phyloP scores from a whole-genome alignment of 2,797 vertebrate genomes.

The Avahi laniger region DNA sequence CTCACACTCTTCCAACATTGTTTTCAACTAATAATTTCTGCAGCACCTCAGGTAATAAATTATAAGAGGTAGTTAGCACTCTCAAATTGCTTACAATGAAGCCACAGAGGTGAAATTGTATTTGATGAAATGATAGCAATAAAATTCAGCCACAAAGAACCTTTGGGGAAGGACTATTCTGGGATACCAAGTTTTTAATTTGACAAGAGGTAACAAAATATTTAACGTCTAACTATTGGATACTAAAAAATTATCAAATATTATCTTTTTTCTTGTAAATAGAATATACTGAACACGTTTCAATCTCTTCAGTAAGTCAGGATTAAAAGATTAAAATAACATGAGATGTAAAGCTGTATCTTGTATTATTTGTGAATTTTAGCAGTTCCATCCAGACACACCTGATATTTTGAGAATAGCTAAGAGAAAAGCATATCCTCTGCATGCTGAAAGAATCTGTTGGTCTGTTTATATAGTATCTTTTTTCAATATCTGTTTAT shows the following conservation, averaged over 20 bases:
- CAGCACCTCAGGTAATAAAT: background rate
- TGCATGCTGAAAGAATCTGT: background rate
- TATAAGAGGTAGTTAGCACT: background rate
- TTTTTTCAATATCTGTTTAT: background rate
- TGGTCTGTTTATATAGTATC: background rate
- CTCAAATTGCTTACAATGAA: background rate
- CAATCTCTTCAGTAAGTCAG: background rate
- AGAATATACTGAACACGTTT: background rate
- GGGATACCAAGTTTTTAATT: background rate
- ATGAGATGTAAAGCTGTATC: background rate
- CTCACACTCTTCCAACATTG: background rate
- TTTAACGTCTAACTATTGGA: background rate
- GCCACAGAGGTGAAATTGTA: background rate
- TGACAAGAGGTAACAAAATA: conserved; percentile 8
- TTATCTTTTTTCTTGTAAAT: background rate
- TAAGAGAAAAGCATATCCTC: background rate
- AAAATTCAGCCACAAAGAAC: conserved; percentile 17
- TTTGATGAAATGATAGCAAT: background rate
- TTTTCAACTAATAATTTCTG: conserved; percentile 46
- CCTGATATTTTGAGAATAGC: background rate
- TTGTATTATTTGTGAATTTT: background rate
- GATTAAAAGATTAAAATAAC: background rate
- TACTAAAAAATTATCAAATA: background rate
- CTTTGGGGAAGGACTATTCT: background rate
- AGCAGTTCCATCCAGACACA: background rate